Evolutionary conservation across 2,113 vertebrate genomes (phyloP), one percentile per base, ranked within the genome.

Genomic region (Anarhynchus alexandrinus): DNA sequence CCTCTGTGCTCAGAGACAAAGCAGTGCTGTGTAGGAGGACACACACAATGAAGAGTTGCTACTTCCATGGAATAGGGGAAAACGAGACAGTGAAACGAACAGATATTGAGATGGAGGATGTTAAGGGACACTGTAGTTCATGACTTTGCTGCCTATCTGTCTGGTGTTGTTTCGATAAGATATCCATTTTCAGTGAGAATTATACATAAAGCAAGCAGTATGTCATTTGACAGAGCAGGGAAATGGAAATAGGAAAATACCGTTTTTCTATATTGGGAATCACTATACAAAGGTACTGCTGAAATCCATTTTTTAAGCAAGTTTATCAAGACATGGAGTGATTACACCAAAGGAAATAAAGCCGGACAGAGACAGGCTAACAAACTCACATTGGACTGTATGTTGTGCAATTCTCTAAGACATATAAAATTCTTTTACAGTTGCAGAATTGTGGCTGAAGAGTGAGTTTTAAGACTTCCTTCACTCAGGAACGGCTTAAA

Each of bases 361-460:
- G 45, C n/a, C 72, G 23, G 51, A 38, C 14, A 30, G n/a, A 55
- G 73, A 14, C 45, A 34, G 17, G 32, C 40, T 58, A 22, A 64
- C 20, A 49, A 40, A 20, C 34, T 27, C 43, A 14, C 22, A 14
- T 0, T 38, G 14, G 38, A 32, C 77, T 30, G 0, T 6, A 36
- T 5, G 16, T n/a, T 34, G 26, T 16, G 47, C 34, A 47, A n/a
- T 10, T n/a, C 43, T 40, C 58, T 55, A 12, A 45, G 43, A 32
- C 3, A 3, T 1, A n/a, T 0, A 10, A 3, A 38, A 23, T 27
- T 6, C 29, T 36, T 32, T 70, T 11, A 47, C 15, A 21, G 65
- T 12, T 64, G 25, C 54, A 64, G 66, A 80, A 80, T 3, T 32
- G 32, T 4, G 4, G 58, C 9, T 0, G 5, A 38, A 61, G 85